Base-by-base conservation (phyloP, 1,140 invertebrate genomes). In the Drosophila parabipectinata region DNA sequence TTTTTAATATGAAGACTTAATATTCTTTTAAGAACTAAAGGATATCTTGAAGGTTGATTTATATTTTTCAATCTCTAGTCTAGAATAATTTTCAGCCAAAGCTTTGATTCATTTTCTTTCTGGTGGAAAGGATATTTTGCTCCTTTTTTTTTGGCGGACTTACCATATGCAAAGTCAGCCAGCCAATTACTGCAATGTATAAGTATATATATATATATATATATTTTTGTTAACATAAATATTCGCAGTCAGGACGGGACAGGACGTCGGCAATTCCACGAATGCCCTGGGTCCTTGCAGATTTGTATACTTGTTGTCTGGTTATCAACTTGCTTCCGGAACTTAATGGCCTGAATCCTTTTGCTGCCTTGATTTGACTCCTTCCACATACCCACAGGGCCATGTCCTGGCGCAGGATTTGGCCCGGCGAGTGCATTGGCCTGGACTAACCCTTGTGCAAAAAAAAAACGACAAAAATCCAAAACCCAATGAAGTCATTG, bases 321-420 rank as follows among this genome's bases (percentile, higher is more conserved):
- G 82, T 82, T 82, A 82, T 87, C 82, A 81, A 87, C 82, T 75
- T 64, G 69, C 71, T 90, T 91, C 90, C 90, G 85, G 85, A 85
- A 91, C 80, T 91, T 91, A 91, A 91, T 91, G 90, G 90, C 72
- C 90, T 90, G 90, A 91, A 91, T 91, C 90, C 90, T 91, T 91
- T 87, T 68, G 67, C 76, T 79, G 76, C 59, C 67, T 68, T 63
- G 59, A 77, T 79, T 74, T 77, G 73, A 47, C 74, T 72, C 69
- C 57, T n/a, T 67, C 52, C 41, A 39, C 7, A 21, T 21, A 3
- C 26, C 26, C 26, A 5, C 26, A 5, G 26, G 26, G 26, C 26
- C 26, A 28, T 28, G 48, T 45, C 18, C 18, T 24, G 45, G 30
- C 26, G 28, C 32, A 34, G 60, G 37, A 57, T 21, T 21, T 21